Conservation (phyloP, 2,113 vertebrate genomes). For the Ia io region DNA sequence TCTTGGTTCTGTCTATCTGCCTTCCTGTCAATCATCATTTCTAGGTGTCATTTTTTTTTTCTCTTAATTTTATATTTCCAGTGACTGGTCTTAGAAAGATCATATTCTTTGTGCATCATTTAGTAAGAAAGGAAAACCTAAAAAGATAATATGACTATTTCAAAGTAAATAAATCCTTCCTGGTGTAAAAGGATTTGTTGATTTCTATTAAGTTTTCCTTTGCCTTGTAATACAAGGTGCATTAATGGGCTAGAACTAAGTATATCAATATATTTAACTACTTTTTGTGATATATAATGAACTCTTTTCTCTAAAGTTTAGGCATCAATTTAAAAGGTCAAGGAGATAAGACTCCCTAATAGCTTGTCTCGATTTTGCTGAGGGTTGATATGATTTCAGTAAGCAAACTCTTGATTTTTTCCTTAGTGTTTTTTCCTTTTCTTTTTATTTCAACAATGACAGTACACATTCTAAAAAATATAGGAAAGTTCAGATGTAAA, state of each 20-base stretch:
- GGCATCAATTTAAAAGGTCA: not conserved
- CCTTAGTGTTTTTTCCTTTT: not conserved
- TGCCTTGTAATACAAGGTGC: slow-evolving; percentile 72
- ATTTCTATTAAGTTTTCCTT: slow-evolving; percentile 68
- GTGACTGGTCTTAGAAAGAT: slow-evolving; percentile 53
- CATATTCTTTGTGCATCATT: slow-evolving; percentile 44
- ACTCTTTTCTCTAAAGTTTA: not conserved
- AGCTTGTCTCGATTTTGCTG: slow-evolving; percentile 60
- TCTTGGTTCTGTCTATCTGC: not conserved
- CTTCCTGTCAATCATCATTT: not conserved
- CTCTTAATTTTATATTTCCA: slow-evolving; percentile 40
- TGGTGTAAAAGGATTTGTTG: slow-evolving; percentile 46
- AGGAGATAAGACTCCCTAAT: not conserved
- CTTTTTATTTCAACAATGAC: slow-evolving; percentile 27
- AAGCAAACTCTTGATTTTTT: not conserved
- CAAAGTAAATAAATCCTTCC: slow-evolving; percentile 58
- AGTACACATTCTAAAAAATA: slow-evolving; percentile 63
- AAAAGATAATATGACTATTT: slow-evolving; percentile 69
- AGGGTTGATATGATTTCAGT: slow-evolving; percentile 64
- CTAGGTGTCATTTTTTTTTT: slow-evolving; percentile 19
- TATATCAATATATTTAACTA: not conserved
- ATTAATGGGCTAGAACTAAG: slow-evolving; percentile 32
- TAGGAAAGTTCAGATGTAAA: slow-evolving; percentile 61
- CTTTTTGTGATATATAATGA: not conserved
- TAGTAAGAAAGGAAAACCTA: slow-evolving; percentile 38